These are phyloP conservation scores for Lycopodina hypogea DNA, from an alignment of 37 sponge, comb jelly and placozoan species.

Conservation along the genomic window DNA sequence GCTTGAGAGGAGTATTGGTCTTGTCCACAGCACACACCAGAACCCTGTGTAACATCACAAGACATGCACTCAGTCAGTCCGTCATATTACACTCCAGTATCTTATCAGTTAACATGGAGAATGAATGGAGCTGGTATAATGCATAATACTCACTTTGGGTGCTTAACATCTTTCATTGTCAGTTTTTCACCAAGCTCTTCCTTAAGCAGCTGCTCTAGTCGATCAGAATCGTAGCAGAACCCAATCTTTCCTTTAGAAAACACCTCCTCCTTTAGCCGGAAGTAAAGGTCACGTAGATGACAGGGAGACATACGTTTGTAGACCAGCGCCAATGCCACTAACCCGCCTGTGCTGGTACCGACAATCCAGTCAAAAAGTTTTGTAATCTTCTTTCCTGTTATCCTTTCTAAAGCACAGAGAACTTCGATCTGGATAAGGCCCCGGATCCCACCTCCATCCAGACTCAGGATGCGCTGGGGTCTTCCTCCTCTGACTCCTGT, in stretches of 20 bases:
- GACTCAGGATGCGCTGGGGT: conserved; percentile 26
- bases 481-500: conserved; percentile 5
- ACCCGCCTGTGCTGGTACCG: conserved; percentile 53
- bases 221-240: conserved; percentile 31
- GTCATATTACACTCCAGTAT: too few species aligned
- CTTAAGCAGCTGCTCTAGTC: conserved; percentile 48
- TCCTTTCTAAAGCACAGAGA: conserved; percentile 27
- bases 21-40: conserved; percentile 51
- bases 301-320: conserved; percentile 21
- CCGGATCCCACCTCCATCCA: conserved; percentile 66
- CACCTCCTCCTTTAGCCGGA: conserved; percentile 44
- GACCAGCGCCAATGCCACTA: conserved; percentile 56
- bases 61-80: background rate
- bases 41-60: conserved; percentile 14
- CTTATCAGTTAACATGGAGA: too few species aligned
- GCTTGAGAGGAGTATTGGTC: conserved; percentile 18
- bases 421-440: conserved; percentile 55
- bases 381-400: conserved; percentile 31
- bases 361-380: conserved; percentile 63
- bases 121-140: too few species aligned
- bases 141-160: conserved; percentile 64
- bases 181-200: conserved; percentile 36
- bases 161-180: conserved; percentile 23
- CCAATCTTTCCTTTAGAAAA: conserved; percentile 23
- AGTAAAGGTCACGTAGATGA: conserved; percentile 37